These are phyloP conservation scores for Campylomormyrus numenius DNA, from an alignment of 2,113 vertebrate genomes.

Conservation along the genomic window DNA sequence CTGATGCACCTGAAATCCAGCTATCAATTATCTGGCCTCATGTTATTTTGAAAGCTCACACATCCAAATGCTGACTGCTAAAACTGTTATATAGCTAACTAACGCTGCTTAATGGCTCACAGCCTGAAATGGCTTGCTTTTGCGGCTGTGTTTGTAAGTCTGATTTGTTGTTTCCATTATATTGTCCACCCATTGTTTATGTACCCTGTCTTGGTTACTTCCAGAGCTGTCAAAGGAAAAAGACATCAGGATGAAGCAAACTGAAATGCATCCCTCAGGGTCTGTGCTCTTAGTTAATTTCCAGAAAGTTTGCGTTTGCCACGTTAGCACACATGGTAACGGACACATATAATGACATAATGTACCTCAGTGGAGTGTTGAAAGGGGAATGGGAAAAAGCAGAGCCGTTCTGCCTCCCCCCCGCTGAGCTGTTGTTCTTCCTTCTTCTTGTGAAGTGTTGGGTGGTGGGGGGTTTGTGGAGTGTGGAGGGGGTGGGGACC, in stretches of 20 bases:
- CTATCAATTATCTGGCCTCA: background rate
- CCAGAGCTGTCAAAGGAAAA: background rate
- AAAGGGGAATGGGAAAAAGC: conserved; percentile 73
- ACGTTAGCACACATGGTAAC: conserved; percentile 48
- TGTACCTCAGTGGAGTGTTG: conserved; percentile 78
- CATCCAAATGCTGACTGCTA: background rate
- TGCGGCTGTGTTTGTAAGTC: background rate
- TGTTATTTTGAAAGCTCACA: background rate
- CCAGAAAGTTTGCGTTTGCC: conserved; percentile 41
- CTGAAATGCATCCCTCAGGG: conserved; percentile 16
- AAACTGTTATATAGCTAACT: background rate
- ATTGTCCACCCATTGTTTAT: background rate
- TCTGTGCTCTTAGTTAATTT: conserved; percentile 42
- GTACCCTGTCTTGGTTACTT: background rate
- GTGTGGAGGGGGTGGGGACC: conserved; percentile 69
- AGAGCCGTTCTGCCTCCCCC: conserved; percentile 75
- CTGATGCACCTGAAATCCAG: background rate
- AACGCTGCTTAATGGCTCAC: background rate
- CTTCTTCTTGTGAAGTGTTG: conserved; percentile 71
- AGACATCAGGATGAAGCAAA: conserved; percentile 11
- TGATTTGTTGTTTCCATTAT: background rate
- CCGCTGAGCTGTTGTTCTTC: conserved; percentile 83
- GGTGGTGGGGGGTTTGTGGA: conserved; percentile 41
- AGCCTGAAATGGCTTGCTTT: background rate
- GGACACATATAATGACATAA: conserved; percentile 64